A percentile compares a stretch with the other conserved stretches of the same genome.
Evolutionary conservation across 2,113 vertebrate genomes (phyloP).

Genomic region (Periophthalmus modestus): DNA sequence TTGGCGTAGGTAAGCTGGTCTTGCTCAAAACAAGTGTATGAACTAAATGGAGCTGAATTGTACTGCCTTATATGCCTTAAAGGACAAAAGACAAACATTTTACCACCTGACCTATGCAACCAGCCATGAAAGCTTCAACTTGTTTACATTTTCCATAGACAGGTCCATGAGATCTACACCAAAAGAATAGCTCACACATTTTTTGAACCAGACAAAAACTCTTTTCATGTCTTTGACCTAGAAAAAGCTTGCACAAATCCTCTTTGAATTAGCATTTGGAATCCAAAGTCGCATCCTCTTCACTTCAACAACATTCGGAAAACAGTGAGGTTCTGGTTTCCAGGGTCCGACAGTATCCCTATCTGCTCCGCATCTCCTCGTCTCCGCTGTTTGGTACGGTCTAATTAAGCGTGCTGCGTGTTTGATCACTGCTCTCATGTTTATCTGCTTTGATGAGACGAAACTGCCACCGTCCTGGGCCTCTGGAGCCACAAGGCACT

Average conservation of each 20-base stretch:
- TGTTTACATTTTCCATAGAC: neutral
- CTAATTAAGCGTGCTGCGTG: constrained; percentile 44
- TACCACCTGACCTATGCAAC: neutral
- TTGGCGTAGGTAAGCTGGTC: neutral
- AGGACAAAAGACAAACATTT: neutral
- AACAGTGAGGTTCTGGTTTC: constrained; percentile 35
- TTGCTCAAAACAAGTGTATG: neutral
- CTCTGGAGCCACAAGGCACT: neutral
- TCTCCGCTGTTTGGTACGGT: constrained; percentile 36
- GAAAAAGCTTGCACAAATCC: constrained; percentile 50
- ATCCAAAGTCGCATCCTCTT: constrained; percentile 47
- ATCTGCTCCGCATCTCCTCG: constrained; percentile 26
- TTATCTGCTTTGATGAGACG: constrained; percentile 54
- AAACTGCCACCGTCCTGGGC: constrained; percentile 23
- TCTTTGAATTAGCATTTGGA: constrained; percentile 61
- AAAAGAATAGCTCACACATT: neutral
- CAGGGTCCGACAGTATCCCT: constrained; percentile 41
- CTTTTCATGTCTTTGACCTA: constrained; percentile 56
- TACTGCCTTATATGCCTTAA: neutral
- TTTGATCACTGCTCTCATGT: constrained; percentile 54
- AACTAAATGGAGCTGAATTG: neutral
- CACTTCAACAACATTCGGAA: constrained; percentile 47
- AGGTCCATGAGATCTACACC: neutral
- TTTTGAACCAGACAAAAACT: constrained; percentile 17
- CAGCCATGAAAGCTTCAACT: neutral